A percentile compares a stretch with the other conserved stretches of the same genome.
Evolutionary conservation across 2,888 invertebrate species (phyloP).

Genomic region (Drosophila barbarae): DNA sequence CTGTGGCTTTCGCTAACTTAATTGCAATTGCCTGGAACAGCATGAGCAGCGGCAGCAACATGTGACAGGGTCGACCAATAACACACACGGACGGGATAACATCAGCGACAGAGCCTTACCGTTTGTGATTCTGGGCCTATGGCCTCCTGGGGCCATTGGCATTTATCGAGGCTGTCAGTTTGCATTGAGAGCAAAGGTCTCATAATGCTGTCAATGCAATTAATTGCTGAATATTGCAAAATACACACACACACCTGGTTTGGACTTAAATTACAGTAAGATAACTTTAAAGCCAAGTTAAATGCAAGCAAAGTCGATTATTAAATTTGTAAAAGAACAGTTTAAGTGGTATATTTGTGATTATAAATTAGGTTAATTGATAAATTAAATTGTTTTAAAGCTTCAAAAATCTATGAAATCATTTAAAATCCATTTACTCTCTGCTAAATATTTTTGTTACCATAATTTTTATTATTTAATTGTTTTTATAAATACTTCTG

Average conservation of each 20-base stretch:
- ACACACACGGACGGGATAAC: constrained; percentile 21
- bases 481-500: too few species aligned
- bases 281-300: constrained; percentile 1
- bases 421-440: neutral
- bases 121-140: constrained; percentile 10
- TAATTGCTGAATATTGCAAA: constrained; percentile 66
- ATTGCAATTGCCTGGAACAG: constrained; percentile 63
- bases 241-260: constrained; percentile 17
- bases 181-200: constrained; percentile 65
- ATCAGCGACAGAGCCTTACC: constrained; percentile 11
- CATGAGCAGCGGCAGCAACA: constrained; percentile 19
- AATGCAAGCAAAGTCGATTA: neutral
- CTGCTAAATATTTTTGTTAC: neutral
- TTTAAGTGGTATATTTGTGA: neutral
- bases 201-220: constrained; percentile 74
- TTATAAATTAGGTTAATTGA: neutral
- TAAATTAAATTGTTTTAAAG: neutral
- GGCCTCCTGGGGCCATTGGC: constrained; percentile 28
- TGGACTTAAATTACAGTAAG: constrained; percentile 21
- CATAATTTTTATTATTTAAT: too few species aligned
- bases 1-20: constrained; percentile 61
- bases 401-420: neutral
- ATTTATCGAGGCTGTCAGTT: constrained; percentile 66
- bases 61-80: constrained; percentile 26
- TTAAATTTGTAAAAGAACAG: too few species aligned